A percentile compares a stretch with the other conserved stretches of the same genome.
Conservation (phyloP, 1,140 invertebrate species). For the Anoplolepis gracilipes region DNA sequence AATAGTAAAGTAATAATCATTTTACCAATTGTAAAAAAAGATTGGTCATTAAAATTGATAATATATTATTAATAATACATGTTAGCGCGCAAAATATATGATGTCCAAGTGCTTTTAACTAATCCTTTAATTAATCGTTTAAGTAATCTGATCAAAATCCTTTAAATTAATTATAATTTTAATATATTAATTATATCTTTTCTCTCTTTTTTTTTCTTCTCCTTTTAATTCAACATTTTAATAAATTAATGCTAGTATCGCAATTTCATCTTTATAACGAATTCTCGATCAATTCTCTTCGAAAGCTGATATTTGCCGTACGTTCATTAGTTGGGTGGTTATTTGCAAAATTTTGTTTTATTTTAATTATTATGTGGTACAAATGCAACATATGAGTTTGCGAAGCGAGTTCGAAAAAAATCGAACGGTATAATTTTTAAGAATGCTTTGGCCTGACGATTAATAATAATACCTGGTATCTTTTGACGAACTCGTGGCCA, state of each 20-base stretch:
- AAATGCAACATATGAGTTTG: background rate
- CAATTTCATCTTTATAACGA: background rate
- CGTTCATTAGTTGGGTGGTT: background rate
- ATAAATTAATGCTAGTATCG: background rate
- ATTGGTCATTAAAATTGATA: background rate
- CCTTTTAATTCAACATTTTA: background rate
- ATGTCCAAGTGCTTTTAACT: slow-evolving; percentile 37
- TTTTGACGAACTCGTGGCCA: background rate
- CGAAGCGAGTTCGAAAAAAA: background rate
- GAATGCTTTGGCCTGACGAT: background rate
- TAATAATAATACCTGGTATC: background rate
- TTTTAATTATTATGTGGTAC: background rate
- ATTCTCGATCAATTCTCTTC: slow-evolving; percentile 2
- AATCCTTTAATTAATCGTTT: slow-evolving; percentile 46
- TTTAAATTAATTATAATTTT: slow-evolving; percentile 36
- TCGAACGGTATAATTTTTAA: background rate
- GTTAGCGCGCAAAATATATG: slow-evolving; percentile 8
- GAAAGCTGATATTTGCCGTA: background rate
- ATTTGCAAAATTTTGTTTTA: background rate
- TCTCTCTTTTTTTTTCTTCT: no score
- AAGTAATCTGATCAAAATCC: slow-evolving; percentile 45
- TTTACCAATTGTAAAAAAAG: background rate
- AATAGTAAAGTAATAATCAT: background rate
- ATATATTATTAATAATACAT: background rate
- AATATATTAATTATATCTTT: slow-evolving; percentile 48